A percentile compares a stretch with the other conserved stretches of the same genome.
These are phyloP conservation scores for Callocephalon fimbriatum DNA, from an alignment of 2,113 vertebrate species.

Conservation along the genomic window DNA sequence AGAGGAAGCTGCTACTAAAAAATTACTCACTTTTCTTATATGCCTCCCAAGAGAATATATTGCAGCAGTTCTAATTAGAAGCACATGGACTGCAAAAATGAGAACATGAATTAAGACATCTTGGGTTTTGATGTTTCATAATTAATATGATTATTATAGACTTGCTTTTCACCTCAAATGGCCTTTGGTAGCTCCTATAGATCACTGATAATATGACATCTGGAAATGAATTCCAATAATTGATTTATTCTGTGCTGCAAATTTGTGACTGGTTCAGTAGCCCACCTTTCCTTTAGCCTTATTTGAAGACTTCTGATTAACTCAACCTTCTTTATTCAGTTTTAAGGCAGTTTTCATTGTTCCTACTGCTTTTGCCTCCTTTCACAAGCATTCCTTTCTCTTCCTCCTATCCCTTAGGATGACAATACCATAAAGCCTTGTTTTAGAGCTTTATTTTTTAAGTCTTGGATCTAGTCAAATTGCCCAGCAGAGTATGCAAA, in stretches of 20 bases:
- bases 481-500: neutral
- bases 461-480: neutral
- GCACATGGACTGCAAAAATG: slow-evolving; percentile 11
- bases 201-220: neutral
- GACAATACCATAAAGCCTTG: neutral
- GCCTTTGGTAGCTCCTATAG: neutral
- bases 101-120: neutral
- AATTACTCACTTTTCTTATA: neutral
- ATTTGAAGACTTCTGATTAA: neutral
- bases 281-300: neutral
- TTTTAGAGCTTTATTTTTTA: neutral
- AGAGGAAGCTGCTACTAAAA: neutral
- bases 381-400: neutral
- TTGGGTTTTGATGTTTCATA: slow-evolving; percentile 28
- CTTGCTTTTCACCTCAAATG: slow-evolving; percentile 8
- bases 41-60: neutral
- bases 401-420: neutral
- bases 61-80: slow-evolving; percentile 33
- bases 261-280: neutral
- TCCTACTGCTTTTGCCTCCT: neutral
- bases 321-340: neutral
- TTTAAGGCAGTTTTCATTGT: neutral
- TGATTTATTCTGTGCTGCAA: neutral
- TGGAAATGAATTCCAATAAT: neutral
- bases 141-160: slow-evolving; percentile 35